These are phyloP conservation scores for Drosophila fulvimacula DNA, from an alignment of 2,888 invertebrate genomes.

Conservation along the genomic window DNA sequence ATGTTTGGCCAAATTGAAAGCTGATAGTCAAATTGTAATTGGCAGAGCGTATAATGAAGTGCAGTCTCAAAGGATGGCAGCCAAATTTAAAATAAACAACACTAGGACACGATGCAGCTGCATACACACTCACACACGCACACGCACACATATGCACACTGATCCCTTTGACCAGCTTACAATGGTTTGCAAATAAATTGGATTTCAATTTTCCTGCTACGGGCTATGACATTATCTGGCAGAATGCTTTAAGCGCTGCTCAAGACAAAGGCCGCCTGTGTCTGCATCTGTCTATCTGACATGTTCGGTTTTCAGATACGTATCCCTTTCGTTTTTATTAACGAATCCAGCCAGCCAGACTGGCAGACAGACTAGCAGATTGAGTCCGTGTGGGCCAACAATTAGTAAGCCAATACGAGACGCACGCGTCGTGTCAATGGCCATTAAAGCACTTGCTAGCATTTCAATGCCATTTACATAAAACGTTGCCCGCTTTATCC, in stretches of 20 bases:
- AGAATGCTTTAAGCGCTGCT: slow-evolving; percentile 43
- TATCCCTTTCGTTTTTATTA: slow-evolving; percentile 12
- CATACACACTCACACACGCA: slow-evolving; percentile 13
- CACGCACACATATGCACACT: slow-evolving; percentile 30
- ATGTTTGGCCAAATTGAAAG: slow-evolving; percentile 22
- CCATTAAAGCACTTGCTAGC: slow-evolving; percentile 37
- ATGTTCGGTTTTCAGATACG: neutral
- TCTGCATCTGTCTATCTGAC: slow-evolving; percentile 9
- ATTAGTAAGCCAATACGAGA: slow-evolving; percentile 66
- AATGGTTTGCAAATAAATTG: slow-evolving; percentile 72
- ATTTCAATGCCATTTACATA: slow-evolving; percentile 51
- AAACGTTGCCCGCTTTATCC: slow-evolving; percentile 49
- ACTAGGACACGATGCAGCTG: slow-evolving; percentile 22
- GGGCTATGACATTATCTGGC: slow-evolving; percentile 48
- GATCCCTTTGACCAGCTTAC: slow-evolving; percentile 59
- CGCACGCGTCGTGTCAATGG: slow-evolving; percentile 42
- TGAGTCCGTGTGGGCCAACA: slow-evolving; percentile 27
- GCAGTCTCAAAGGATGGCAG: slow-evolving; percentile 51
- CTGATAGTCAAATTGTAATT: slow-evolving; percentile 54
- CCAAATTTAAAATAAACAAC: slow-evolving; percentile 53
- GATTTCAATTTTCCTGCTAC: slow-evolving; percentile 52
- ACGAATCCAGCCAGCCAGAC: slow-evolving; percentile 12
- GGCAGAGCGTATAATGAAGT: slow-evolving; percentile 66
- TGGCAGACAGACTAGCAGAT: neutral
- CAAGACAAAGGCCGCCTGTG: slow-evolving; percentile 37